Conservation (phyloP, 2,113 vertebrate species). For the Dromiciops gliroides region DNA sequence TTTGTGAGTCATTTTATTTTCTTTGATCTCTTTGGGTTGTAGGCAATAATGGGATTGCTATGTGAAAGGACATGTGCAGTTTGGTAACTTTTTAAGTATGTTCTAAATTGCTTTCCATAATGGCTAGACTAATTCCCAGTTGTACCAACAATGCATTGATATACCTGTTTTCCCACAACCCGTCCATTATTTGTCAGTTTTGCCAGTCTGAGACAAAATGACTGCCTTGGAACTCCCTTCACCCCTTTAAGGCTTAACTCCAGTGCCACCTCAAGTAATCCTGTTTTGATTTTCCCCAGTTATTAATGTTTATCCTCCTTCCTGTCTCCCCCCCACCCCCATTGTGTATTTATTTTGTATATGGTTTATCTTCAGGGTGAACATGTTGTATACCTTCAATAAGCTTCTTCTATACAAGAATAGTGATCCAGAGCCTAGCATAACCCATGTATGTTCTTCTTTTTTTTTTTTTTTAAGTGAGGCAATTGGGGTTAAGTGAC, state of each 20-base stretch:
- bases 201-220: not conserved
- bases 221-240: not conserved
- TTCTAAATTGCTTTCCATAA: too few relatives aligned
- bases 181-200: not conserved
- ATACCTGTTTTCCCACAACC: not conserved
- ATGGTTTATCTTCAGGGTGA: not conserved
- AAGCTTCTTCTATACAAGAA: not conserved
- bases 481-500: too few relatives aligned
- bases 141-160: too few relatives aligned
- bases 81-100: too few relatives aligned
- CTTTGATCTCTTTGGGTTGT: not conserved
- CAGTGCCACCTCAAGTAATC: not conserved
- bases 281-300: not conserved
- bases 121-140: too few relatives aligned
- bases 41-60: not conserved
- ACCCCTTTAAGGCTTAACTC: not conserved
- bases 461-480: too few relatives aligned
- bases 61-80: not conserved
- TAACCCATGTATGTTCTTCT: not conserved
- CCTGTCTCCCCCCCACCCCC: too few relatives aligned
- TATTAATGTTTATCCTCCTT: not conserved
- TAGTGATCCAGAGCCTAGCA: not conserved
- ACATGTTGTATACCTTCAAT: not conserved
- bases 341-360: not conserved
- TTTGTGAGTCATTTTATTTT: not conserved